phyloP scores from a whole-genome alignment of 1,140 invertebrate genomes.

The Protaetia brevitarsis region DNA sequence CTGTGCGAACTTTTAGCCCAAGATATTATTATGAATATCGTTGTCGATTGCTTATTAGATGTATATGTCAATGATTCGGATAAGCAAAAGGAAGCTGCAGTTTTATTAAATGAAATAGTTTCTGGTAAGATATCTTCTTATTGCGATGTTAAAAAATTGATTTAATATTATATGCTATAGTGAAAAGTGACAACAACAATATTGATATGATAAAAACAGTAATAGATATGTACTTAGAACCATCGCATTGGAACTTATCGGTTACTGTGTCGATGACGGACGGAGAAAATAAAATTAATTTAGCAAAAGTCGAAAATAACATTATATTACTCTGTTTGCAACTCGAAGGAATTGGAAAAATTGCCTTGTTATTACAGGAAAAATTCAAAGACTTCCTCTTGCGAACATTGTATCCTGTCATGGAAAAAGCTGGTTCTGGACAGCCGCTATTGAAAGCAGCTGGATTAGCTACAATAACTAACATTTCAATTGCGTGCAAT shows the following conservation, averaged over 20 bases:
- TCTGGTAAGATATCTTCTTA: constrained; percentile 51
- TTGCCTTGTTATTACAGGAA: constrained; percentile 51
- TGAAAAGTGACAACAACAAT: constrained; percentile 24
- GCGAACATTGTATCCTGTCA: constrained; percentile 62
- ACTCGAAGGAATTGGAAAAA: constrained; percentile 60
- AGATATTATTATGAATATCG: constrained; percentile 52
- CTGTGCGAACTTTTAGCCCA: constrained; percentile 54
- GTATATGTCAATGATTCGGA: constrained; percentile 50
- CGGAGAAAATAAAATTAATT: constrained; percentile 34
- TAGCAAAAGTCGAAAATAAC: constrained; percentile 57
- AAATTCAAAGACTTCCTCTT: constrained; percentile 58
- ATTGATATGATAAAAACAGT: constrained; percentile 45
- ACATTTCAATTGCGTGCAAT: constrained; percentile 53
- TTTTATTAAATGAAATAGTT: constrained; percentile 55
- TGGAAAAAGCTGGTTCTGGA: constrained; percentile 64
- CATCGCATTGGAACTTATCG: constrained; percentile 58
- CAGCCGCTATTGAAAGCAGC: constrained; percentile 55
- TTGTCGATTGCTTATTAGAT: constrained; percentile 59
- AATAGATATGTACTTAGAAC: constrained; percentile 54
- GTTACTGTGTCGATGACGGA: constrained; percentile 44
- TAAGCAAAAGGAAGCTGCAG: constrained; percentile 53
- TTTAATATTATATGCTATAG: constrained; percentile 20
- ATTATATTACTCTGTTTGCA: constrained; percentile 59
- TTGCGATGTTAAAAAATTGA: constrained; percentile 24
- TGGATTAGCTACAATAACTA: constrained; percentile 55